These are phyloP conservation scores for Rhopalosiphum padi DNA, from an alignment of 1,140 invertebrate genomes.

Conservation along the genomic window DNA sequence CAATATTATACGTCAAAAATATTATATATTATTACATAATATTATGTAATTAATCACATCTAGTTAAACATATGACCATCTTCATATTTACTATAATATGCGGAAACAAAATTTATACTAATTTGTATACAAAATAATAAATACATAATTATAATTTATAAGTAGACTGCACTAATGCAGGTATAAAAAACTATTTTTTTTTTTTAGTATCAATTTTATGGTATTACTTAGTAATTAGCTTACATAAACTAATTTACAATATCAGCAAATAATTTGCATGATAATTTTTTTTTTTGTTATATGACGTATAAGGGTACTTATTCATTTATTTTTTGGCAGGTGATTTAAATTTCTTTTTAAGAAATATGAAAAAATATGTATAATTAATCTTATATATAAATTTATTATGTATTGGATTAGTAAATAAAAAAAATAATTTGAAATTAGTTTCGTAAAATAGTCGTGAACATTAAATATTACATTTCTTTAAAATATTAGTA, in stretches of 20 bases:
- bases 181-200: not conserved
- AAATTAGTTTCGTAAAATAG: too few species aligned
- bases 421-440: too few species aligned
- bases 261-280: not conserved
- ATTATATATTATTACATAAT: not conserved
- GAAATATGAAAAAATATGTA: too few species aligned
- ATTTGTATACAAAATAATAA: not conserved
- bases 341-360: too few species aligned
- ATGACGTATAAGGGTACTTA: too few species aligned
- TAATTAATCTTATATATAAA: too few species aligned
- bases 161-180: not conserved
- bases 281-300: not conserved
- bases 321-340: too few species aligned
- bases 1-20: not conserved
- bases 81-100: not conserved
- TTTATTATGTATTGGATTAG: too few species aligned
- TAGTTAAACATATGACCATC: not conserved
- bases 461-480: too few species aligned
- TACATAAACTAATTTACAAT: not conserved
- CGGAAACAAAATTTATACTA: not conserved
- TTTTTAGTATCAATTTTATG: not conserved
- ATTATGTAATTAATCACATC: not conserved
- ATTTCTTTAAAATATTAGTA: too few species aligned
- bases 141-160: not conserved
- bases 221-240: not conserved